Evolutionary conservation across 2,113 vertebrate genomes (phyloP).

Genomic region (Narcine bancroftii): DNA sequence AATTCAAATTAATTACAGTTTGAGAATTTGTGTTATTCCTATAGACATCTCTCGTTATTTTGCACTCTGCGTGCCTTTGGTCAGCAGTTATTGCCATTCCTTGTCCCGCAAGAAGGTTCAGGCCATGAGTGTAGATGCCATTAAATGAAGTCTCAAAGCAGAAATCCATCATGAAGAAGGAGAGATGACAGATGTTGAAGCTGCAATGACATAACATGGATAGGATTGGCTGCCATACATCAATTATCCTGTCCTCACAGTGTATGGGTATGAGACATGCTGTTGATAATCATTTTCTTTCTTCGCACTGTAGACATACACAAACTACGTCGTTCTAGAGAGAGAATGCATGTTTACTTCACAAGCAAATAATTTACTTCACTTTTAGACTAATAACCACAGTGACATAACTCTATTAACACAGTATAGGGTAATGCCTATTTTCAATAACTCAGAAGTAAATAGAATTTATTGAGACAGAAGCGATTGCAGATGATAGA

Average conservation of each 20-base stretch:
- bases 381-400: too few species aligned
- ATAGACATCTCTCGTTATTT: not conserved
- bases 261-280: not conserved
- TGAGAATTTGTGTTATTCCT: not conserved
- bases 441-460: too few species aligned
- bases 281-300: not conserved
- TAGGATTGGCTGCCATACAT: too few species aligned
- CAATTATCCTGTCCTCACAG: not conserved
- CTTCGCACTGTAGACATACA: not conserved
- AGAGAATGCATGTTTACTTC: not conserved
- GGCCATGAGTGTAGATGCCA: not conserved
- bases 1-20: not conserved
- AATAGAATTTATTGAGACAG: too few species aligned
- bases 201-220: not conserved
- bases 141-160: not conserved
- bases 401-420: not conserved
- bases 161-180: not conserved
- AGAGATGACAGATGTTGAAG: not conserved
- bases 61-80: not conserved
- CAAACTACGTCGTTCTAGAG: not conserved
- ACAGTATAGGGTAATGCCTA: not conserved
- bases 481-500: too few species aligned
- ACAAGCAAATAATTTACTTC: not conserved
- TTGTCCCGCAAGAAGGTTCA: not conserved
- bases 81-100: not conserved